Conservation (phyloP, 2,888 invertebrate genomes). For the Brachylomia viminalis region DNA sequence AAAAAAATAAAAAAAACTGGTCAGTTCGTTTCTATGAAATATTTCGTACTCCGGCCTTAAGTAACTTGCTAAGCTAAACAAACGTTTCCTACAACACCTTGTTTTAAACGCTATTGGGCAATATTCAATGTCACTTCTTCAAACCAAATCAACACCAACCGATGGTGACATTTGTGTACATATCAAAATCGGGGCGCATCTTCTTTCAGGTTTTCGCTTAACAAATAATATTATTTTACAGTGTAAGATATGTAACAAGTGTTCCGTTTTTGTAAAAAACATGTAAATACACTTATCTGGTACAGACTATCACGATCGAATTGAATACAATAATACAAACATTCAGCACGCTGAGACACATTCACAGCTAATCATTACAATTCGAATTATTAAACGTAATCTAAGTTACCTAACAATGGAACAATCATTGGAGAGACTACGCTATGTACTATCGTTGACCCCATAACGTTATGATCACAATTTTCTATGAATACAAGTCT, state of each 20-base stretch:
- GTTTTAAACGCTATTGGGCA: conserved; percentile 40
- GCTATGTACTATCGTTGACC: conserved; percentile 72
- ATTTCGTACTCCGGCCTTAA: conserved; percentile 49
- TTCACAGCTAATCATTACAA: conserved; percentile 75
- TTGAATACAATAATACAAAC: conserved; percentile 64
- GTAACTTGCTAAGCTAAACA: conserved; percentile 51
- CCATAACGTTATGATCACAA: conserved; percentile 77
- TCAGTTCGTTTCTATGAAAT: conserved; percentile 55
- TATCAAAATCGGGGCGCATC: conserved; percentile 35
- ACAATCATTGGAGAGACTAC: conserved; percentile 75
- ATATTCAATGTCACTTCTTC: conserved; percentile 39
- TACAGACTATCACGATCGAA: conserved; percentile 76
- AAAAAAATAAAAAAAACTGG: conserved; percentile 7
- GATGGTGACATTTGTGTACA: conserved; percentile 24
- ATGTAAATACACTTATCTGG: conserved; percentile 83
- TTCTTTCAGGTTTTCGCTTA: conserved; percentile 52
- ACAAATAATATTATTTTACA: conserved; percentile 77
- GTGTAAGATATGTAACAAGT: conserved; percentile 90
- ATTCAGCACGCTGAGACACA: conserved; percentile 64
- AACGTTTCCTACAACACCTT: conserved; percentile 38
- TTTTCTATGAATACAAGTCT: conserved; percentile 71
- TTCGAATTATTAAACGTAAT: conserved; percentile 71
- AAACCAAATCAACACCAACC: conserved; percentile 19
- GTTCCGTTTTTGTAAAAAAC: conserved; percentile 77
- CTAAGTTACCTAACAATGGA: conserved; percentile 71